phyloP scores from a whole-genome alignment of 2,888 invertebrate species.

The Nemotelus pantherinus region DNA sequence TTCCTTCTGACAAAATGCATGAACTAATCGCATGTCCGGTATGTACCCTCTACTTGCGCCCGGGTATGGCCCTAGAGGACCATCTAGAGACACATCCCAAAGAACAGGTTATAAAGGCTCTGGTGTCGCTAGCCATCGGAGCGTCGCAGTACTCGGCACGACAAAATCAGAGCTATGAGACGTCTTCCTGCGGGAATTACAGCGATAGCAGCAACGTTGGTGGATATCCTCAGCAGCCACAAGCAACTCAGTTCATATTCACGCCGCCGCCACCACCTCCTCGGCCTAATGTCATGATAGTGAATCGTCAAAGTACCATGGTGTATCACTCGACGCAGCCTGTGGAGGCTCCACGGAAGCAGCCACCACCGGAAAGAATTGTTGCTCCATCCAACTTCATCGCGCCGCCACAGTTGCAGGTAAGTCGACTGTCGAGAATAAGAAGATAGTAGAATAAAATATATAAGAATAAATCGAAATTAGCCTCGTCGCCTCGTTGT shows the following conservation, averaged over 20 bases:
- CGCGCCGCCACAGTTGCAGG: conserved; percentile 37
- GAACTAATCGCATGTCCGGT: conserved; percentile 77
- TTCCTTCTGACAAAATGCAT: conserved; percentile 61
- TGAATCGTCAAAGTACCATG: conserved; percentile 48
- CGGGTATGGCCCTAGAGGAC: conserved; percentile 82
- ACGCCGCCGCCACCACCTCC: conserved; percentile 11
- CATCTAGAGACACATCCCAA: conserved; percentile 89
- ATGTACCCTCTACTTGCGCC: conserved; percentile 83
- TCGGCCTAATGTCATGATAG: conserved; percentile 48
- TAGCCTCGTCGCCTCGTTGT: too few relatives aligned
- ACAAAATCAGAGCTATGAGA: background rate
- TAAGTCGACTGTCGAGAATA: background rate
- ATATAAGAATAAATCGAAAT: too few relatives aligned
- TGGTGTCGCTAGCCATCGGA: conserved; percentile 64
- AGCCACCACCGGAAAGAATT: conserved; percentile 9
- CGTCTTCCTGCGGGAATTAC: background rate
- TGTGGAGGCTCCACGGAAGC: background rate
- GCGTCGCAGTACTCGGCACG: background rate
- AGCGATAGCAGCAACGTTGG: background rate
- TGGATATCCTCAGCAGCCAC: background rate
- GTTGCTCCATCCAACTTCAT: conserved; percentile 17
- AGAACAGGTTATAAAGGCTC: conserved; percentile 86
- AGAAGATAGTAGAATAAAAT: too few relatives aligned
- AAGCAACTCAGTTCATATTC: conserved; percentile 8
- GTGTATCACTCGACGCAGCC: conserved; percentile 29